phyloP scores from a whole-genome alignment of 1,140 invertebrate species.

The Paracyclopina nana region DNA sequence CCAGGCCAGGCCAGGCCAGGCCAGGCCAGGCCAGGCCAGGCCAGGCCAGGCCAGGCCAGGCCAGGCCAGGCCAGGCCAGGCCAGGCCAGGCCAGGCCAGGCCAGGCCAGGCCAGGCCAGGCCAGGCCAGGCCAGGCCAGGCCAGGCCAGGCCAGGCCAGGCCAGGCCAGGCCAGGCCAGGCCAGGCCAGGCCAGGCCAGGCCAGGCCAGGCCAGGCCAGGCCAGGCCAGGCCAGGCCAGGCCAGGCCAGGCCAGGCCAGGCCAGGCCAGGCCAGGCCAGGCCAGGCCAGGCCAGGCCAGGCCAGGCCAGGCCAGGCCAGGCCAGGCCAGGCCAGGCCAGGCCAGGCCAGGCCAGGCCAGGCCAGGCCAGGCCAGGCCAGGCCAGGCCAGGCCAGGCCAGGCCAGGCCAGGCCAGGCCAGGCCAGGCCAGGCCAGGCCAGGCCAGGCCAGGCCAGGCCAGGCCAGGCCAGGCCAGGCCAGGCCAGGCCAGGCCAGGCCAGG shows the following conservation, averaged over 20 bases:
- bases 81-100: constrained; percentile 21
- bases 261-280: constrained; percentile 21
- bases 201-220: constrained; percentile 18
- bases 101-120: constrained; percentile 16
- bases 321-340: too few species aligned
- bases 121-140: constrained; percentile 17
- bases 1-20: constrained; percentile 19
- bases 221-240: constrained; percentile 16
- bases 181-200: constrained; percentile 20
- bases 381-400: constrained; percentile 19
- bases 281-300: constrained; percentile 20
- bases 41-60: constrained; percentile 20
- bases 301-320: constrained; percentile 22
- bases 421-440: constrained; percentile 21
- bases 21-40: constrained; percentile 19
- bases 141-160: constrained; percentile 17
- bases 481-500: constrained; percentile 20
- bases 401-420: constrained; percentile 20
- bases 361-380: constrained; percentile 20
- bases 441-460: constrained; percentile 21
- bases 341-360: constrained; percentile 21
- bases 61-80: constrained; percentile 19
- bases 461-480: constrained; percentile 21
- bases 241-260: constrained; percentile 20
- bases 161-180: constrained; percentile 20